Evolutionary conservation across 2,113 vertebrate genomes (phyloP).

Genomic region (Mystacornis crossleyi): DNA sequence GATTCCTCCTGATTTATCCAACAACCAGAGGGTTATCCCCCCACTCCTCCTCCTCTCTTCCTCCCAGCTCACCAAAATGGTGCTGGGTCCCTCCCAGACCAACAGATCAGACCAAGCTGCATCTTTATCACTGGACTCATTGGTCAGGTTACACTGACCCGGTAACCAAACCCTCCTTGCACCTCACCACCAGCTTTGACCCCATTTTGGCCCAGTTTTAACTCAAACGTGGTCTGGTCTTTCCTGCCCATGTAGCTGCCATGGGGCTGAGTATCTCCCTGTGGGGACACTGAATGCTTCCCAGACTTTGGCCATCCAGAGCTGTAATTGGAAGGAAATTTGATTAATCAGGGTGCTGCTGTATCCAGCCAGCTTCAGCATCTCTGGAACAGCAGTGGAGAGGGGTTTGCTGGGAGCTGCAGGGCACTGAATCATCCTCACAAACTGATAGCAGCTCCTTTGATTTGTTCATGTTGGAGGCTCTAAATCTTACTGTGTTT

Average conservation of each 20-base stretch:
- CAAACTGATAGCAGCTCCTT: not conserved
- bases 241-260: not conserved
- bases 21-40: not conserved
- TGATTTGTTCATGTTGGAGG: not conserved
- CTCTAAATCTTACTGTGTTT: not conserved
- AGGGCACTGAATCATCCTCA: conserved; percentile 6
- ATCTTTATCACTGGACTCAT: not conserved
- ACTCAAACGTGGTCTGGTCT: not conserved
- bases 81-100: not conserved
- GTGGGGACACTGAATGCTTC: not conserved
- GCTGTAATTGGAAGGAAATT: not conserved
- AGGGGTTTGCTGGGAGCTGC: not conserved
- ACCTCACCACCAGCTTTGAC: not conserved
- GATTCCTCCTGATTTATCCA: not conserved
- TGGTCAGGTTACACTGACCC: not conserved
- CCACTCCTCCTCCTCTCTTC: not conserved
- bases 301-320: not conserved
- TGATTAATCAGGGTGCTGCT: not conserved
- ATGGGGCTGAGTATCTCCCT: not conserved
- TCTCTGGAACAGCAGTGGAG: not conserved
- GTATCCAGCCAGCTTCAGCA: not conserved
- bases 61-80: not conserved
- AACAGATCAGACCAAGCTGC: not conserved
- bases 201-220: not conserved
- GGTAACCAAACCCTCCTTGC: not conserved